A percentile compares a stretch with the other conserved stretches of the same genome.
phyloP scores from a whole-genome alignment of 92 coral and sea anemone species.

The Diadumene lineata region DNA sequence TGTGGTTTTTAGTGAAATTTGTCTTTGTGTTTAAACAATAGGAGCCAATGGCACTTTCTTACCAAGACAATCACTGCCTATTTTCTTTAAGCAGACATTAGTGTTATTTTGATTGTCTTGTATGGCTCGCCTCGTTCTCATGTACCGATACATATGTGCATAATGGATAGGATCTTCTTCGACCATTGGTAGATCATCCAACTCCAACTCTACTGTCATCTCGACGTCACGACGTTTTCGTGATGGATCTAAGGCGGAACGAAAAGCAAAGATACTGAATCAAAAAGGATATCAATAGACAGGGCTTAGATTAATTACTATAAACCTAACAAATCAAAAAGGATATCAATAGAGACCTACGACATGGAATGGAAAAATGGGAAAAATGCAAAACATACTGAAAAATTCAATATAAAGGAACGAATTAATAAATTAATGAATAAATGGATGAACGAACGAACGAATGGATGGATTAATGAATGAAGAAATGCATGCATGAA shows the following conservation, averaged over 20 bases:
- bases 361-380: no score
- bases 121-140: slow-evolving; percentile 26
- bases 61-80: slow-evolving; percentile 14
- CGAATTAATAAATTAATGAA: no score
- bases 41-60: background rate
- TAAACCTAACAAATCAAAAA: no score
- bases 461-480: no score
- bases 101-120: slow-evolving; percentile 8
- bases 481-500: no score
- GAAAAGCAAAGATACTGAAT: background rate
- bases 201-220: slow-evolving; percentile 41
- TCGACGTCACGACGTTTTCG: slow-evolving; percentile 50
- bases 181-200: background rate
- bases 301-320: no score
- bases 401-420: no score
- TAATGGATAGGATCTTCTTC: slow-evolving; percentile 22
- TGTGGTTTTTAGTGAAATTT: background rate
- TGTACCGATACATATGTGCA: slow-evolving; percentile 30
- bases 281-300: no score
- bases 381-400: no score
- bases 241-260: slow-evolving; percentile 1
- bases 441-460: no score
- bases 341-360: no score
- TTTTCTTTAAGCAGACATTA: background rate
- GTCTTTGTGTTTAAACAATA: background rate